Conservation (phyloP, 2,888 invertebrate genomes). For the Oscheius sp. region DNA sequence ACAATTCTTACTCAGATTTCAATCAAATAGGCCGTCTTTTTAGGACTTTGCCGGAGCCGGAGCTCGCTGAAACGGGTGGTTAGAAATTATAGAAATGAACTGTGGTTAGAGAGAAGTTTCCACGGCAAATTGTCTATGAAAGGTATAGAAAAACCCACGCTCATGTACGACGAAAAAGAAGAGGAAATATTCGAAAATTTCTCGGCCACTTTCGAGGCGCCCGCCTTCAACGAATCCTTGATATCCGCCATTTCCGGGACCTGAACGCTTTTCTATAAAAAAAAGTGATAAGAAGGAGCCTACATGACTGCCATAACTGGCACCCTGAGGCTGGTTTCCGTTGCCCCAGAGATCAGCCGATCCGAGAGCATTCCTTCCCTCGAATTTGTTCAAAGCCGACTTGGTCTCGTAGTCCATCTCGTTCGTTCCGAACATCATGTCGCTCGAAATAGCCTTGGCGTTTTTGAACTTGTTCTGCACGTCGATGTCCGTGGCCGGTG, state of each 20-base stretch:
- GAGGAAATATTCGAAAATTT: conserved; percentile 85
- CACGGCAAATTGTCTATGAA: neutral
- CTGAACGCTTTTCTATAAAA: conserved; percentile 30
- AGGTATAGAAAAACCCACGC: conserved; percentile 55
- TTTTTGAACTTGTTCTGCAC: conserved; percentile 95
- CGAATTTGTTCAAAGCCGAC: conserved; percentile 82
- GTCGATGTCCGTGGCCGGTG: conserved; percentile 78
- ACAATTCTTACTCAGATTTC: conserved; percentile 16
- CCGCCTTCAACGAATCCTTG: conserved; percentile 93
- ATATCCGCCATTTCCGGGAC: conserved; percentile 90
- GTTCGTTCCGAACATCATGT: conserved; percentile 89
- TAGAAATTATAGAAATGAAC: neutral
- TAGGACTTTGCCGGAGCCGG: conserved; percentile 43
- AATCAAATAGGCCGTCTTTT: neutral
- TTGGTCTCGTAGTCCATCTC: conserved; percentile 74
- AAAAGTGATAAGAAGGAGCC: neutral
- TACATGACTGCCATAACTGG: conserved; percentile 29
- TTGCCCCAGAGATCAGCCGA: conserved; percentile 93
- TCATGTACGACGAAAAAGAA: conserved; percentile 67
- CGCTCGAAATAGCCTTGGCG: conserved; percentile 97
- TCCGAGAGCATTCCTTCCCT: conserved; percentile 93
- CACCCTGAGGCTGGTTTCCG: conserved; percentile 60
- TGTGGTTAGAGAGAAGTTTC: conserved; percentile 2
- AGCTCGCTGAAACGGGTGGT: conserved; percentile 50
- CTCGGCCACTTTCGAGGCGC: conserved; percentile 97